These are phyloP conservation scores for Reticulitermes lucifugus DNA, from an alignment of 2,888 invertebrate species.

Conservation along the genomic window DNA sequence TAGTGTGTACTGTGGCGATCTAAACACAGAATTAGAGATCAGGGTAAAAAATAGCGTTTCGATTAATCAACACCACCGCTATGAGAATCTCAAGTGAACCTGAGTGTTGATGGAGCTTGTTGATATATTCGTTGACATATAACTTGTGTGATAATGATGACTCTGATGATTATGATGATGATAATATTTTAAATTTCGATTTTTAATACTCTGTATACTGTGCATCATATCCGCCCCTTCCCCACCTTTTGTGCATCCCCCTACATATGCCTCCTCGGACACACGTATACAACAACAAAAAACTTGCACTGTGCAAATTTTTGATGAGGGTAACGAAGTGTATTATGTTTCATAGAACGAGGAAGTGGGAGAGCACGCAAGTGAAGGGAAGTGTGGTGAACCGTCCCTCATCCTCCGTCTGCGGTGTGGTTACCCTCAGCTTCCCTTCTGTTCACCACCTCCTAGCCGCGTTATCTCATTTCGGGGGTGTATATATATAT, in stretches of 20 bases:
- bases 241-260: neutral
- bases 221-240: no score
- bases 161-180: neutral
- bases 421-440: slow-evolving; percentile 34
- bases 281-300: slow-evolving; percentile 26
- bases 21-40: no score
- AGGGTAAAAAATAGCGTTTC: no score
- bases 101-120: no score
- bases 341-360: slow-evolving; percentile 47
- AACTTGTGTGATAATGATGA: no score
- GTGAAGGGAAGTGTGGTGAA: slow-evolving; percentile 31
- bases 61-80: no score
- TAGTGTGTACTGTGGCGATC: no score
- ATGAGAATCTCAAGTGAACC: no score
- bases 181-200: neutral
- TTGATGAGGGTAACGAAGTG: slow-evolving; percentile 53
- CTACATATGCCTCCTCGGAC: neutral
- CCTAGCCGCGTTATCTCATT: slow-evolving; percentile 45
- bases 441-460: slow-evolving; percentile 40
- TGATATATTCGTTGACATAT: no score
- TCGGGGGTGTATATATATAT: slow-evolving; percentile 34
- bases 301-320: slow-evolving; percentile 52
- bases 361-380: slow-evolving; percentile 24
- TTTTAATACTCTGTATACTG: slow-evolving; percentile 1
- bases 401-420: slow-evolving; percentile 23